Conservation (phyloP, 2,113 vertebrate species). For the Tetrax tetrax region DNA sequence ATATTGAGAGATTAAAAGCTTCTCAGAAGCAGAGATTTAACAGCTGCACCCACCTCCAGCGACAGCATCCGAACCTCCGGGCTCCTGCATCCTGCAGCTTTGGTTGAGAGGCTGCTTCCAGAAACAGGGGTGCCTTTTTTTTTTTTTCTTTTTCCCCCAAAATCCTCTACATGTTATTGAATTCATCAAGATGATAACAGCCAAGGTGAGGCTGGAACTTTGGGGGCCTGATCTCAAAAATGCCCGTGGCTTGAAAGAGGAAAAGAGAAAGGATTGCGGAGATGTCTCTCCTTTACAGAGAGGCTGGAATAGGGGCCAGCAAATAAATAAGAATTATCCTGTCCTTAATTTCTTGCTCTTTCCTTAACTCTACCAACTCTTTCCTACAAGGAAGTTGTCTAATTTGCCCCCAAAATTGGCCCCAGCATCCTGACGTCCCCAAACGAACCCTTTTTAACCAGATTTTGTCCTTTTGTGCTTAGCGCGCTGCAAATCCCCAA, state of each 20-base stretch:
- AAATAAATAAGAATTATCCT: neutral
- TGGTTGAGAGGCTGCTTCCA: neutral
- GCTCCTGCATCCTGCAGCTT: neutral
- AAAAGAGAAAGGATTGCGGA: neutral
- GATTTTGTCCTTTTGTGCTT: neutral
- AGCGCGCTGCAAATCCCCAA: no score
- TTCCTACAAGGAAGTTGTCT: neutral
- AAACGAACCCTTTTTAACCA: accelerated
- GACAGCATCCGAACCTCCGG: neutral
- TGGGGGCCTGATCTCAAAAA: no score
- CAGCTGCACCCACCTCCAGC: neutral
- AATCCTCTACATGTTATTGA: neutral
- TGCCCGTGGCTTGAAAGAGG: neutral
- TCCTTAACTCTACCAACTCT: neutral
- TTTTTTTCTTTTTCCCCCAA: no score
- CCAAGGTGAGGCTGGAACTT: no score
- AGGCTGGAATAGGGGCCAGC: neutral
- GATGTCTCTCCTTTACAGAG: neutral
- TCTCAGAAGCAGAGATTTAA: neutral
- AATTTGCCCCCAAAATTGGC: neutral
- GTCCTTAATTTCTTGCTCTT: neutral
- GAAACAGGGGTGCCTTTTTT: neutral
- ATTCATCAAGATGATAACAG: neutral
- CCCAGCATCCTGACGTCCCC: neutral
- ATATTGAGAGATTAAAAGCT: neutral